Evolutionary conservation across 2,888 invertebrate genomes (phyloP), one percentile per base, ranked within the genome.

Genomic region (Habroteleia sp.): DNA sequence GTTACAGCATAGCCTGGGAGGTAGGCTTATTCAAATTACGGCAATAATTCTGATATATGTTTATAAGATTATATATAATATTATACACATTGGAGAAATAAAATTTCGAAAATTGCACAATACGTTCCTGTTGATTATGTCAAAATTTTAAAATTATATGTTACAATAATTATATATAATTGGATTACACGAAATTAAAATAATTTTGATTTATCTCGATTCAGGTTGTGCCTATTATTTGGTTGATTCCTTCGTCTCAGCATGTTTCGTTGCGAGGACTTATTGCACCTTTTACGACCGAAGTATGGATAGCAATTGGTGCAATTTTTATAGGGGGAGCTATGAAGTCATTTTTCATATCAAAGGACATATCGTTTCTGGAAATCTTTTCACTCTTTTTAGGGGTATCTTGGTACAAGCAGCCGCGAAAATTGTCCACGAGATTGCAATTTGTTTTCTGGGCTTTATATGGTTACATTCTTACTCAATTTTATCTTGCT

Each of bases 401-500:
- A 0, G 84, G 84, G 0, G 68, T 81, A 0, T 5, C 82, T 0
- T 76, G 78, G 56, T 29, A 76, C 0, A 74, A 68, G 1, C 84
- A 84, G 25, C 86, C 87, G 0, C 39, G 1, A 0, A 76, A 42
- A 10, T 20, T 76, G 1, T 83, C 87, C 0, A 69, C 78, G 2
- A 78, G 83, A 33, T 76, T 87, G 1, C 77, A 81, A 7, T 87
- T 83, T n/a, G 73, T 85, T 2, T 81, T 84, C 2, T 87, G 85
- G 84, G 76, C 79, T 0, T 46, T 87, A 1, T 86, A 83, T 27
- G 84, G 86, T 0, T 82, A 83, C 27, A 76, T 87, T 7, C 52
- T 87, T 2, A 77, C 82, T 2, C 87, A 87, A 31, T 76, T 81
- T 7, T 87, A 87, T 68, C 69, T 87, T n/a, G 86, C 84, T 1